Conservation (phyloP, 2,888 invertebrate species). For the Thyatira batis region DNA sequence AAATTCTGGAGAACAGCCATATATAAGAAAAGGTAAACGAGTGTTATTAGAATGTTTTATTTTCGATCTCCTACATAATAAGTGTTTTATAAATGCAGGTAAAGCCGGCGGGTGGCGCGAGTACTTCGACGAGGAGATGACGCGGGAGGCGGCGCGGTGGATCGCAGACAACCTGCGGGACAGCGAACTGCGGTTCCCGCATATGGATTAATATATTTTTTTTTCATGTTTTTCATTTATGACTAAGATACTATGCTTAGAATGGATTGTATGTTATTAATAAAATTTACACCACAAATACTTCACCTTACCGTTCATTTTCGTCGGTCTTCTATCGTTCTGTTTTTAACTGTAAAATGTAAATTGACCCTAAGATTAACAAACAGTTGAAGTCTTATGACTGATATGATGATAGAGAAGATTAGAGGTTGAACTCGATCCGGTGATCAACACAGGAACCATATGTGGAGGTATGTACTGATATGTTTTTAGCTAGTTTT, state of each 20-base stretch:
- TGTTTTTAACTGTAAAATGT: too few species aligned
- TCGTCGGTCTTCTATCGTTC: too few species aligned
- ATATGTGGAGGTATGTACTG: too few species aligned
- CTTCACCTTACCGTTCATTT: too few species aligned
- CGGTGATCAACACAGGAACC: too few species aligned
- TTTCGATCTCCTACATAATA: not conserved
- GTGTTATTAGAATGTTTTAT: not conserved
- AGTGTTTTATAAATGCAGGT: conserved; percentile 8
- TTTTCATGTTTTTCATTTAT: not conserved
- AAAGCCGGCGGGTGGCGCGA: conserved; percentile 79
- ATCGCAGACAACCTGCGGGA: conserved; percentile 80
- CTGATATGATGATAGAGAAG: too few species aligned
- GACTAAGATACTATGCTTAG: not conserved
- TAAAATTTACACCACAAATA: too few species aligned
- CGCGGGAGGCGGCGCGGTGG: conserved; percentile 84
- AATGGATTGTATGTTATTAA: too few species aligned
- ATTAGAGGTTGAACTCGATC: too few species aligned
- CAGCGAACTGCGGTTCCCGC: conserved; percentile 79
- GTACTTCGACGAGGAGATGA: conserved; percentile 84
- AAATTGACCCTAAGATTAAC: too few species aligned
- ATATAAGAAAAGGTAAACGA: conserved; percentile 28
- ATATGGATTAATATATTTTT: not conserved
- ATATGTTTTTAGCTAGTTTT: too few species aligned
- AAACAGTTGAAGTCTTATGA: too few species aligned
- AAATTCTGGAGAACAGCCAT: conserved; percentile 10